These are phyloP conservation scores for Nyctibius grandis DNA, from an alignment of 2,797 vertebrate species.

Conservation along the genomic window DNA sequence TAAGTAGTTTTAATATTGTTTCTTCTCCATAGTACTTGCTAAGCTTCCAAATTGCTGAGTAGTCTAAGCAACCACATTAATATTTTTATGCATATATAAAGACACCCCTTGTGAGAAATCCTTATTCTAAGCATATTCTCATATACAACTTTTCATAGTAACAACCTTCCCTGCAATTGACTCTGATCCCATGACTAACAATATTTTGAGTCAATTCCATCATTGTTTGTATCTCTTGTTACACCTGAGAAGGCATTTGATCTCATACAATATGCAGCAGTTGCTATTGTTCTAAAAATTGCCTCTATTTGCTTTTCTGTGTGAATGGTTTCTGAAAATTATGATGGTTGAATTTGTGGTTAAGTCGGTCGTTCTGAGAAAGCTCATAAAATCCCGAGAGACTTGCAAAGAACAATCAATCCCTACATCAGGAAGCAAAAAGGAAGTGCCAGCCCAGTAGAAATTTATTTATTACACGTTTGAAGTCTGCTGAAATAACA, in stretches of 20 bases:
- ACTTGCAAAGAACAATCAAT: constrained; percentile 72
- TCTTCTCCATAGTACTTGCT: not conserved
- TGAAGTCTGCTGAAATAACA: constrained; percentile 77
- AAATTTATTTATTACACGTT: constrained; percentile 75
- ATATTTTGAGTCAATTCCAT: not conserved
- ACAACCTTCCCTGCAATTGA: not conserved
- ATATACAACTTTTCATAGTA: not conserved
- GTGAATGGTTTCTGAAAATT: constrained; percentile 38
- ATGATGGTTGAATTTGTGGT: not conserved
- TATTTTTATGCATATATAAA: not conserved
- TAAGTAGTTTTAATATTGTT: not conserved
- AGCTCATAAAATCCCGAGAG: constrained; percentile 51
- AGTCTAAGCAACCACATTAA: not conserved
- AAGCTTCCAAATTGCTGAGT: not conserved
- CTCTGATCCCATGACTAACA: not conserved
- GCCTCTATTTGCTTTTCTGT: constrained; percentile 21
- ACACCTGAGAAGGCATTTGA: constrained; percentile 49
- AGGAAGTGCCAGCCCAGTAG: constrained; percentile 78
- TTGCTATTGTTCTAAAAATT: constrained; percentile 28
- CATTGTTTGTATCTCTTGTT: not conserved
- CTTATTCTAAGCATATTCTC: not conserved
- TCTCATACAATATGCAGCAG: not conserved
- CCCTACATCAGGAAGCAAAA: constrained; percentile 73
- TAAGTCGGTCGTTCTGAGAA: constrained; percentile 62
- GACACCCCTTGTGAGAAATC: not conserved